phyloP scores from a whole-genome alignment of 2,888 invertebrate genomes.

The Sarcophaga caerulescens region DNA sequence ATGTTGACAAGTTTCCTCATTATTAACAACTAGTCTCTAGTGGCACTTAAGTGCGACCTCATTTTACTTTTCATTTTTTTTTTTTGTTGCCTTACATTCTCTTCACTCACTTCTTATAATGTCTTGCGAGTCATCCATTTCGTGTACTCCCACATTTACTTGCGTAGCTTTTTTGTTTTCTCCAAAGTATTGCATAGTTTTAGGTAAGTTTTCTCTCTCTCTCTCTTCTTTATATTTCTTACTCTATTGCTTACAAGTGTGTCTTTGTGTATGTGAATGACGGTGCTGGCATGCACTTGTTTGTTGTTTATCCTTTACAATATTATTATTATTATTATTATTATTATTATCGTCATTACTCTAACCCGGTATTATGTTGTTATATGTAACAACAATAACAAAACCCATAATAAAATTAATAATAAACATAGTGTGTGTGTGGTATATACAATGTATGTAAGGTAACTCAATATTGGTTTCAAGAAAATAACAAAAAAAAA shows the following conservation, averaged over 20 bases:
- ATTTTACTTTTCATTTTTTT: constrained; percentile 42
- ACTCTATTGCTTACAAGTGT: not conserved
- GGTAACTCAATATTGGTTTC: too few species aligned
- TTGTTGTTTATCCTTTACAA: constrained; percentile 38
- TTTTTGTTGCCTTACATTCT: not conserved
- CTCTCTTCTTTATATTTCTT: too few species aligned
- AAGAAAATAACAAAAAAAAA: not conserved
- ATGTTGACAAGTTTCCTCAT: constrained; percentile 63
- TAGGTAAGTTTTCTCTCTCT: not conserved
- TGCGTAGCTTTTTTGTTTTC: constrained; percentile 4
- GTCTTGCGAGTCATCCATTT: not conserved
- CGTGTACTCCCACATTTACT: not conserved
- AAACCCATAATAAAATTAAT: not conserved
- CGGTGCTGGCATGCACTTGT: constrained; percentile 38
- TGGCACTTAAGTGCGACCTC: constrained; percentile 59
- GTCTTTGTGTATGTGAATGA: not conserved
- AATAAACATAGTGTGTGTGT: not conserved
- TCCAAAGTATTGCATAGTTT: constrained; percentile 23
- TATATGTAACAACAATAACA: not conserved
- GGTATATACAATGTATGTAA: too few species aligned
- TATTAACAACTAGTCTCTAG: constrained; percentile 58
- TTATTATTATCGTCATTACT: constrained; percentile 24
- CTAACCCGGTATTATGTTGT: constrained; percentile 21
- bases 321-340: constrained; percentile 31
- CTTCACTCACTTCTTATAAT: not conserved